These are phyloP conservation scores for Drosophila koepferae DNA, from an alignment of 2,888 invertebrate species.

Conservation along the genomic window DNA sequence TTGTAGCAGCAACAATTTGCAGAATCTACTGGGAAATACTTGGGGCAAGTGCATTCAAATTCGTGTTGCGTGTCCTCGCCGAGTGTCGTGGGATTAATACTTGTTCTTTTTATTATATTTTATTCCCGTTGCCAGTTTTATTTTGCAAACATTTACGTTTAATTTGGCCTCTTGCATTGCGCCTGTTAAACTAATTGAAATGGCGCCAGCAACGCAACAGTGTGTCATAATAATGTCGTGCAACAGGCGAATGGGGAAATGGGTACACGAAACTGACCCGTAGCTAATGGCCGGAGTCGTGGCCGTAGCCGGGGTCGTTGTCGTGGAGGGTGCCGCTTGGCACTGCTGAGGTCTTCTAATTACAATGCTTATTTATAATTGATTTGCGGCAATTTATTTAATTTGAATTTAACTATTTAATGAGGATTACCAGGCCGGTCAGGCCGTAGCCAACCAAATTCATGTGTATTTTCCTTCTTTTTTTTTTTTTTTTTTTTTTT, in stretches of 20 bases:
- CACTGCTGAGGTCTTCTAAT: constrained; percentile 75
- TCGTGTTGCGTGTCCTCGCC: constrained; percentile 44
- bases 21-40: constrained; percentile 40
- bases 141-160: constrained; percentile 61
- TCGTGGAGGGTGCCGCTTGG: neutral
- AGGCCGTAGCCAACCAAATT: constrained; percentile 17
- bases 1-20: constrained; percentile 28
- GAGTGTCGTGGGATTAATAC: constrained; percentile 73
- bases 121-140: constrained; percentile 47
- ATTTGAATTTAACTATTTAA: constrained; percentile 82
- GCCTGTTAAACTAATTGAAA: constrained; percentile 78
- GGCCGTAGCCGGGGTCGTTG: neutral
- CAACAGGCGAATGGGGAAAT: constrained; percentile 67
- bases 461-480: constrained; percentile 26
- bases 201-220: constrained; percentile 41
- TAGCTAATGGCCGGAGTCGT: constrained; percentile 24
- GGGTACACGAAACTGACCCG: constrained; percentile 31
- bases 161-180: constrained; percentile 54
- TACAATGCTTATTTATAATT: constrained; percentile 81
- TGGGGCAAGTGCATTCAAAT: constrained; percentile 51
- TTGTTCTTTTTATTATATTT: constrained; percentile 28
- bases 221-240: constrained; percentile 65
- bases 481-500: constrained; percentile 34
- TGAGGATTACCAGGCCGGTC: constrained; percentile 71
- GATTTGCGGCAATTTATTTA: constrained; percentile 82